Base-by-base conservation (phyloP, 2,888 invertebrate species). In the Smittia sp. region DNA sequence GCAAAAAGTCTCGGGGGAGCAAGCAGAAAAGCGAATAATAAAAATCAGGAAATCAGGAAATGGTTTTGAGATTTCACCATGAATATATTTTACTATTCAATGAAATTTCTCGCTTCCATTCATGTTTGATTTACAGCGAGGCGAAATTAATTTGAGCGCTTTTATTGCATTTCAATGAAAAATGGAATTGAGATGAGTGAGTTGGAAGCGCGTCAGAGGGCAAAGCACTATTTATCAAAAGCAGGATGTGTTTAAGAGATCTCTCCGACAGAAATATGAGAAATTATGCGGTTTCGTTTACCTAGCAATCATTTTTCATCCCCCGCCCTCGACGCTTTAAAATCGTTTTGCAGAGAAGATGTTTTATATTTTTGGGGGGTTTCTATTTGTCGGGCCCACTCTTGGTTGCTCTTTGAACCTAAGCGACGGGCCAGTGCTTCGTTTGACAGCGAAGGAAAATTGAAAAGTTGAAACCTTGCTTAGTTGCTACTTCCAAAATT, bases 201-300 rank as follows among this genome's bases (percentile, higher is more conserved):
- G 18, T 3, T 3, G 25, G 63, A n/a, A 25, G 3, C 11, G 7
- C 2, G 20, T 63, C 27, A 69, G 22, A 62, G 54, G 62, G n/a
- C 22, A 32, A 54, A 24, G 54, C 32, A 54, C 72, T 54, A 72
- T 72, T 72, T 72, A 72, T 72, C 72, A 72, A 18, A 58, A 22
- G 39, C 66, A 72, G 72, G 62, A 72, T 72, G 72, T 72, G 72
- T 72, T 72, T 72, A 72, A 62, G 62, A 72, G 58, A n/a, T 58
- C 58, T 2, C 22, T 58, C 58, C 9, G 18, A 18, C 58, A 58
- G 62, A 38, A 72, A 54, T 54, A 69, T 67, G 67, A 72, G 62
- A 62, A 62, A 72, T 72, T 72, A 39, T 72, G 72, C 32, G 24
- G 25, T 69, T 52, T 46, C 4, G 11, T 39, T 13, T 25, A 52